Base-by-base conservation (phyloP, 2,797 vertebrate species). In the Euthynnus affinis region DNA sequence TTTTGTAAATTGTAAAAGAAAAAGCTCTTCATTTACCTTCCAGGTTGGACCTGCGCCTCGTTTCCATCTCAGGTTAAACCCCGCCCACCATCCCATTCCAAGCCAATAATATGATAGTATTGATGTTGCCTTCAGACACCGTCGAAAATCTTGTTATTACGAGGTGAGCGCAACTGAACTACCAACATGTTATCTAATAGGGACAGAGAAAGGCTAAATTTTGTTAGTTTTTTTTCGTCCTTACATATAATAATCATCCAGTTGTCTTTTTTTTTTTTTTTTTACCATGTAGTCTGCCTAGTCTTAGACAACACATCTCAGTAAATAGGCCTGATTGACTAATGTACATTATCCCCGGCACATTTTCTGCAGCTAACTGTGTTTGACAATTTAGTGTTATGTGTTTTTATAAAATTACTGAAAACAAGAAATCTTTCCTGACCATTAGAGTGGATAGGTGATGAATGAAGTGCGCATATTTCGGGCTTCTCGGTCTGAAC, bases 71-170 rank as follows among this genome's bases (percentile, higher is more conserved):
- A 23, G 48, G 1, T 25, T 40, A 71, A 72, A 59, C 34, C 10
- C 70, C 67, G 73, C 89, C 88, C 80, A 80, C 48, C 57, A 34
- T 20, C 2, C 2, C 4, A 37, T 14, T 13, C 48, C 25, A n/a
- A 67, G 60, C 88, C 86, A 88, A 89, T 88, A 55, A 82, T 55
- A 83, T 67, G 17, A 0, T n/a, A 73, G 25, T 56, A 49, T 13
- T 1, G 4, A 34, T 69, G 87, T 49, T 70, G 69, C 73, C 5
- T 88, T 90, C 60, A 42, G 0, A 3, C 1, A 53, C 60, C 17
- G n/a, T 71, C 40, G 56, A 53, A 80, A 18, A 66, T 48, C 0
- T 32, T n/a, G 4, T 0, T 25, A 27, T 49, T 42, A n/a, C 1
- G 0, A 15, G 0, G 0, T 60, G 1, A 23, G 5, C 0, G 9